Conservation (phyloP, 2,888 invertebrate species). For the Blomia tropicalis region DNA sequence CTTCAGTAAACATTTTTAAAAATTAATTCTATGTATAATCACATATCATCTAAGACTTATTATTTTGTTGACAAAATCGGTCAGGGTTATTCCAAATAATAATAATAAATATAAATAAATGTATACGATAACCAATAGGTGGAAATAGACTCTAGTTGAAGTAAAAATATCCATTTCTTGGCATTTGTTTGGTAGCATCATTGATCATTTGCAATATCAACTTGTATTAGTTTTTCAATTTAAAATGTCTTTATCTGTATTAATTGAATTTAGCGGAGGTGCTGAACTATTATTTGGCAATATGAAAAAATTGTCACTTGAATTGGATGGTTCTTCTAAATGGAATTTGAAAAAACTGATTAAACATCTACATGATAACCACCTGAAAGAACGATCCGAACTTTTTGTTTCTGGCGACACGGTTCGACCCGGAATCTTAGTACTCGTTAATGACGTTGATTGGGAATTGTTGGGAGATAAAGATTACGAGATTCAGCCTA, state of each 20-base stretch:
- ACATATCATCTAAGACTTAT: too few species aligned
- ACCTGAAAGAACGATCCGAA: conserved; percentile 67
- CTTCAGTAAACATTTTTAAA: conserved; percentile 35
- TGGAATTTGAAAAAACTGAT: conserved; percentile 58
- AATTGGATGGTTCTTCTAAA: conserved; percentile 37
- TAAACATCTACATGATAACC: conserved; percentile 65
- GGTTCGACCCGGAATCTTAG: conserved; percentile 72
- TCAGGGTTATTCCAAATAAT: too few species aligned
- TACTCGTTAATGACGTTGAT: conserved; percentile 81
- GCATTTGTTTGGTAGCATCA: too few species aligned
- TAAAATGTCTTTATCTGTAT: conserved; percentile 18
- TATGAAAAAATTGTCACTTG: conserved; percentile 52
- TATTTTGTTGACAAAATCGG: too few species aligned
- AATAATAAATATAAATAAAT: too few species aligned
- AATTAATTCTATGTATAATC: too few species aligned
- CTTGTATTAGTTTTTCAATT: too few species aligned
- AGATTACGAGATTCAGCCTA: conserved; percentile 37
- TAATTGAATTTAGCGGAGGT: conserved; percentile 53
- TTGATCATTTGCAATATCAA: too few species aligned
- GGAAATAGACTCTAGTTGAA: too few species aligned
- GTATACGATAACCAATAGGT: too few species aligned
- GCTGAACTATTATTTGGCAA: conserved; percentile 77
- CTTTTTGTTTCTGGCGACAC: conserved; percentile 38
- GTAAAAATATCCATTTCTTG: too few species aligned
- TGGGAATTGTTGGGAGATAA: conserved; percentile 64